Evolutionary conservation across 2,888 invertebrate genomes (phyloP).

Genomic region (Zonitis immaculata): DNA sequence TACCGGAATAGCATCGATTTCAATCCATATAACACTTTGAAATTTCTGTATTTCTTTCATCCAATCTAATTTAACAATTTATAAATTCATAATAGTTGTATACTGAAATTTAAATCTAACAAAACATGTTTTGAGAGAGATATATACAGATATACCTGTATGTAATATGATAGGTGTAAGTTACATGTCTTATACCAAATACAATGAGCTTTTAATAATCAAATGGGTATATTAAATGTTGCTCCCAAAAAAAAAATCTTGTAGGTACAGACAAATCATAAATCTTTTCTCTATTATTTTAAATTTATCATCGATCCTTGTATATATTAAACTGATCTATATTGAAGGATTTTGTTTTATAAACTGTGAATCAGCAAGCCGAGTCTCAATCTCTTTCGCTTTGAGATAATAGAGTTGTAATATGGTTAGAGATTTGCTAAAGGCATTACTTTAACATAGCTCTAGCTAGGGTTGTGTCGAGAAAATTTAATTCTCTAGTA

Average conservation of each 20-base stretch:
- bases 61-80: neutral
- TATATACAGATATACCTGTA: too few species aligned
- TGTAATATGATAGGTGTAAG: constrained; percentile 13
- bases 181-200: constrained; percentile 4
- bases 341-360: too few species aligned
- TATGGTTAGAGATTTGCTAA: constrained; percentile 36
- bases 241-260: too few species aligned
- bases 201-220: constrained; percentile 9
- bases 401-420: constrained; percentile 43
- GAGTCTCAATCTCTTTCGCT: too few species aligned
- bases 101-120: neutral
- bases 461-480: constrained; percentile 19
- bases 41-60: constrained; percentile 7
- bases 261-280: constrained; percentile 6
- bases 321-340: too few species aligned
- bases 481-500: constrained; percentile 30
- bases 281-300: too few species aligned
- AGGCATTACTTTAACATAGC: constrained; percentile 29
- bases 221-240: constrained; percentile 11
- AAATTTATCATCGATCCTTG: too few species aligned
- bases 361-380: constrained; percentile 25
- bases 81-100: neutral
- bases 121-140: constrained; percentile 1
- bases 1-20: constrained; percentile 15
- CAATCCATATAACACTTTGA: neutral